A percentile compares a stretch with the other conserved stretches of the same genome.
phyloP scores from a whole-genome alignment of 1,140 invertebrate species.

The Charaxes varanes region DNA sequence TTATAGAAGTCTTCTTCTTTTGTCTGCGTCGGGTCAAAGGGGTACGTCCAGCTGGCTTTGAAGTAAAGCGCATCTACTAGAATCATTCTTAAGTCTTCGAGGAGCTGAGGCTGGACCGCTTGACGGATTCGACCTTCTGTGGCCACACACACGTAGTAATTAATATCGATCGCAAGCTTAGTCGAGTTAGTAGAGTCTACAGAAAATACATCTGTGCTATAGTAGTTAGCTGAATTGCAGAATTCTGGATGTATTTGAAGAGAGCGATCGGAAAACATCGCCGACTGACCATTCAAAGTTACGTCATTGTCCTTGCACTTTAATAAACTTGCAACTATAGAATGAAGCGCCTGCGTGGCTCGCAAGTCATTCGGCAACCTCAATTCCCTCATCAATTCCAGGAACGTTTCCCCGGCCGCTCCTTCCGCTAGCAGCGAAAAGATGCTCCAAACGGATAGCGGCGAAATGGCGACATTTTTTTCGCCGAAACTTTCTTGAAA shows the following conservation, averaged over 20 bases:
- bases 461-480: conserved; percentile 61
- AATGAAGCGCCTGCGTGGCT: conserved; percentile 46
- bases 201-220: conserved; percentile 45
- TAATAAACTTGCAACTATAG: conserved; percentile 34
- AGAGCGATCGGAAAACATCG: conserved; percentile 44
- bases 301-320: conserved; percentile 36
- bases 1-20: conserved; percentile 66
- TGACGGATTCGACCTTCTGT: conserved; percentile 51
- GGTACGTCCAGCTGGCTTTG: conserved; percentile 81
- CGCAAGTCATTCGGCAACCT: conserved; percentile 51
- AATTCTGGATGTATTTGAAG: conserved; percentile 53
- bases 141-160: conserved; percentile 52
- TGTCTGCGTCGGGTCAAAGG: conserved; percentile 78
- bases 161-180: conserved; percentile 53
- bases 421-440: conserved; percentile 71
- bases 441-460: conserved; percentile 70
- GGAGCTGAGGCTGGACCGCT: conserved; percentile 44
- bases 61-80: conserved; percentile 85
- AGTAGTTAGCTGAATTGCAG: conserved; percentile 46
- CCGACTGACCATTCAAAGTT: conserved; percentile 39
- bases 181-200: conserved; percentile 50
- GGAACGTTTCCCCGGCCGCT: conserved; percentile 63
- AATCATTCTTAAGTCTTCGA: conserved; percentile 76
- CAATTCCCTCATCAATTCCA: conserved; percentile 61
- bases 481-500: conserved; percentile 50